A percentile compares a stretch with the other conserved stretches of the same genome.
These are phyloP conservation scores for Lysiphlebus fabarum DNA, from an alignment of 1,140 invertebrate species.

Conservation along the genomic window DNA sequence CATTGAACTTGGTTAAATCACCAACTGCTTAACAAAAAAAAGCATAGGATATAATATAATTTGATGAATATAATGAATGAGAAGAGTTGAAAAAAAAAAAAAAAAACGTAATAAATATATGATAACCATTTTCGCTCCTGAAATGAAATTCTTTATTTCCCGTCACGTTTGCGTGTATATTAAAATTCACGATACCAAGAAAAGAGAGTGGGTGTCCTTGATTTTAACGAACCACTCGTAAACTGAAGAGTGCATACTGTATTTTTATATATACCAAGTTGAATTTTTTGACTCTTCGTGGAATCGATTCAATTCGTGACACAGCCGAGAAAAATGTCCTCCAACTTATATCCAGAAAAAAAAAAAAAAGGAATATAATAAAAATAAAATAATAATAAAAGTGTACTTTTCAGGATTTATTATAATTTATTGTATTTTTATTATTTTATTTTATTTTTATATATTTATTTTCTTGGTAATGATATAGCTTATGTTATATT, in stretches of 20 bases:
- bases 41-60: slow-evolving; percentile 16
- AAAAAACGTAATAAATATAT: no score
- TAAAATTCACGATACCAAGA: slow-evolving; percentile 35
- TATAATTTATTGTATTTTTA: not conserved
- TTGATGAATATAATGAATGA: not conserved
- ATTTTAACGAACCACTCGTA: slow-evolving; percentile 35
- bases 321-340: no score
- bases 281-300: no score
- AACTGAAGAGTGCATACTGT: not conserved
- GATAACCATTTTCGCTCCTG: no score
- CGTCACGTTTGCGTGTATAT: slow-evolving; percentile 27
- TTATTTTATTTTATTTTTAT: not conserved
- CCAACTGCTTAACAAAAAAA: slow-evolving; percentile 35
- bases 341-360: no score
- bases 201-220: slow-evolving; percentile 25
- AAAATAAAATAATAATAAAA: no score
- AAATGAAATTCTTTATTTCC: slow-evolving; percentile 28
- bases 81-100: no score
- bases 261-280: no score
- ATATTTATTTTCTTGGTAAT: not conserved
- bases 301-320: no score
- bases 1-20: slow-evolving; percentile 28
- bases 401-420: not conserved
- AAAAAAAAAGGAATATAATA: no score
- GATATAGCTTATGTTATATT: no score